Percentiles rank a stretch among this genome's conserved stretches.
phyloP scores from a whole-genome alignment of 2,797 vertebrate species.

The Salmo trutta region DNA sequence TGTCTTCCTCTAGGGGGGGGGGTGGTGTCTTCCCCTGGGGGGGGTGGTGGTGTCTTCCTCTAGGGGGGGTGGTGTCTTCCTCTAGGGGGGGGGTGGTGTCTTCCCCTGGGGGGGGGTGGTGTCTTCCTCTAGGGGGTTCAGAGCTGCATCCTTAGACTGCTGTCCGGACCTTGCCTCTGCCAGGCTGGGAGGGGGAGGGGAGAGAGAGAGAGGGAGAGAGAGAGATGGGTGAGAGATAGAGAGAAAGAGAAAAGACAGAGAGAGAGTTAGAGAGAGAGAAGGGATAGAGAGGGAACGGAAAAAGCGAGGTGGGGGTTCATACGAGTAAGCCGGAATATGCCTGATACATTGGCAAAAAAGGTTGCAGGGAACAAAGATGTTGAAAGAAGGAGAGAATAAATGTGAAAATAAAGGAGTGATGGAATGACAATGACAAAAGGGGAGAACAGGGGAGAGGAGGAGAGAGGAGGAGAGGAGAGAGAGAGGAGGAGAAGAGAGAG shows the following conservation, averaged over 20 bases:
- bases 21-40: no score
- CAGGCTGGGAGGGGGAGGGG: conserved; percentile 58
- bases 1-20: no score
- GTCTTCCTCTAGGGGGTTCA: conserved; percentile 48
- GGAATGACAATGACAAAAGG: no score
- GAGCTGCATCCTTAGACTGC: conserved; percentile 74
- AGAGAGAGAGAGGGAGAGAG: not conserved
- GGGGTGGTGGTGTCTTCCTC: no score
- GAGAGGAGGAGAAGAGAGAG: not conserved
- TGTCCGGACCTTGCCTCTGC: conserved; percentile 67
- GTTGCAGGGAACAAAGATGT: not conserved
- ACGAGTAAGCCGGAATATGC: not conserved
- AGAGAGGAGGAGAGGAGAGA: not conserved
- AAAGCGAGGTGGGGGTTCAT: no score
- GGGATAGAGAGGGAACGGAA: not conserved
- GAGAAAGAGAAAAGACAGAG: not conserved
- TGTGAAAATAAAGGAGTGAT: not conserved
- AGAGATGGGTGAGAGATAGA: no score
- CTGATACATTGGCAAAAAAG: not conserved
- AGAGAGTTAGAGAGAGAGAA: not conserved
- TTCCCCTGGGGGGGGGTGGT: not conserved
- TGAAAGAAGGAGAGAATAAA: not conserved
- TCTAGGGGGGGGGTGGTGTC: no score
- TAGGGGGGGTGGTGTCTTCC: no score
- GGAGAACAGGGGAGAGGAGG: not conserved